Conservation (phyloP, 2,113 vertebrate genomes). For the Calidris pugnax region DNA sequence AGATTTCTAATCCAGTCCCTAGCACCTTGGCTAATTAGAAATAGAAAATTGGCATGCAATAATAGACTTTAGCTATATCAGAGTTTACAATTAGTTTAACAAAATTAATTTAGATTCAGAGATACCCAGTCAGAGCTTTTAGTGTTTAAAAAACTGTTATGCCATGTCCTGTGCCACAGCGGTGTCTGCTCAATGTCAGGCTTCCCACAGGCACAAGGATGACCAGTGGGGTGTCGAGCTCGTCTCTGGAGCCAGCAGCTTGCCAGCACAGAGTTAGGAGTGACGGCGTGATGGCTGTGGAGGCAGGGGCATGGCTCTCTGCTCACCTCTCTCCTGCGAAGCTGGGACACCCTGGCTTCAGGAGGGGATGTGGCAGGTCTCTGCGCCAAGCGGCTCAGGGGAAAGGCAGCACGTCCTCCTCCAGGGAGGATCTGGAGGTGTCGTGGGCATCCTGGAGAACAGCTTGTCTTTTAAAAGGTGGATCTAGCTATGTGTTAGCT, state of each 20-base stretch:
- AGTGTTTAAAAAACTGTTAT: not conserved
- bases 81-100: not conserved
- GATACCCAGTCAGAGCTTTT: not conserved
- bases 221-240: fast-evolving
- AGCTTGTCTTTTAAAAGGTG: not conserved
- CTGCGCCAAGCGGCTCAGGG: fast-evolving
- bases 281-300: fast-evolving
- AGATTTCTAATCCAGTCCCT: not conserved
- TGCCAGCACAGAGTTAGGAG: fast-evolving
- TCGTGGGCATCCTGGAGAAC: fast-evolving
- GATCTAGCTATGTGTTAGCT: not conserved
- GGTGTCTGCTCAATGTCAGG: not conserved
- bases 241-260: not conserved
- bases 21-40: not conserved
- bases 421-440: not conserved
- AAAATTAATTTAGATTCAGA: not conserved
- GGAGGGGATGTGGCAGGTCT: not conserved
- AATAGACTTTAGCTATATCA: not conserved
- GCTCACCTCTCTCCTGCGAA: fast-evolving
- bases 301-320: not conserved
- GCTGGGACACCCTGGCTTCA: not conserved
- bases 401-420: not conserved
- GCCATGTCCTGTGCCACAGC: fast-evolving
- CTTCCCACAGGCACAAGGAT: not conserved
- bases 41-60: not conserved